Evolutionary conservation across 1,140 invertebrate genomes (phyloP).

Genomic region (Drosophila repletoides): DNA sequence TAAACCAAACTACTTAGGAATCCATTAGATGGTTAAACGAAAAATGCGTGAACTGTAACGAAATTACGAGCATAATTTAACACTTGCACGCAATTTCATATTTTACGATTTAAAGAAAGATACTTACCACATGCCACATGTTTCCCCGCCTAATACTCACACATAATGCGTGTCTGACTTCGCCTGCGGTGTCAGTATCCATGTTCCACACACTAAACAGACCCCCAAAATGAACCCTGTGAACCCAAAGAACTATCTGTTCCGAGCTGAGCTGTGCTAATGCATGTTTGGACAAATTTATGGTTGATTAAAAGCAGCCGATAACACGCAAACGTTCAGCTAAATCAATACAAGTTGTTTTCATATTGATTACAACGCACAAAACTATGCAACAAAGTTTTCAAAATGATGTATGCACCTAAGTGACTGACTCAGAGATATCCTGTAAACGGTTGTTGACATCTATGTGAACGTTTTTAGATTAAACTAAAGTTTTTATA

Average conservation of each 20-base stretch:
- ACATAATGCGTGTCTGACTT: slow-evolving; percentile 37
- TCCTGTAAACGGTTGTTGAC: not conserved
- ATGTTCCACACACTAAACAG: not conserved
- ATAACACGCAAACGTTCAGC: slow-evolving; percentile 52
- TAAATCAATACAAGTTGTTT: slow-evolving; percentile 36
- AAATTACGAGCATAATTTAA: slow-evolving; percentile 65
- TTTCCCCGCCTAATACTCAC: not conserved
- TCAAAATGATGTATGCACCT: slow-evolving; percentile 1
- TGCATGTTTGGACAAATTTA: slow-evolving; percentile 55
- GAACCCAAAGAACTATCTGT: slow-evolving; percentile 22
- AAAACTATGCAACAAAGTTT: slow-evolving; percentile 36
- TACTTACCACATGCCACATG: slow-evolving; percentile 12
- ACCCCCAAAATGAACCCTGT: not conserved
- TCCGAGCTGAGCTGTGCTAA: slow-evolving; percentile 31
- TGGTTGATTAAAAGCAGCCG: slow-evolving; percentile 63
- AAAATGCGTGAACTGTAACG: slow-evolving; percentile 68
- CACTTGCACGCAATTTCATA: slow-evolving; percentile 74
- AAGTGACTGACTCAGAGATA: not conserved
- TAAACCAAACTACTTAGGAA: slow-evolving; percentile 61
- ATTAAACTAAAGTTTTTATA: not conserved
- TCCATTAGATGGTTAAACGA: slow-evolving; percentile 63
- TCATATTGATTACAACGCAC: slow-evolving; percentile 20
- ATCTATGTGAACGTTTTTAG: not conserved
- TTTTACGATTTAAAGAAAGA: slow-evolving; percentile 62
- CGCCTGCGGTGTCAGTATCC: slow-evolving; percentile 8